Evolutionary conservation across 2,888 invertebrate species (phyloP).

Genomic region (Chymomyza caudatula): DNA sequence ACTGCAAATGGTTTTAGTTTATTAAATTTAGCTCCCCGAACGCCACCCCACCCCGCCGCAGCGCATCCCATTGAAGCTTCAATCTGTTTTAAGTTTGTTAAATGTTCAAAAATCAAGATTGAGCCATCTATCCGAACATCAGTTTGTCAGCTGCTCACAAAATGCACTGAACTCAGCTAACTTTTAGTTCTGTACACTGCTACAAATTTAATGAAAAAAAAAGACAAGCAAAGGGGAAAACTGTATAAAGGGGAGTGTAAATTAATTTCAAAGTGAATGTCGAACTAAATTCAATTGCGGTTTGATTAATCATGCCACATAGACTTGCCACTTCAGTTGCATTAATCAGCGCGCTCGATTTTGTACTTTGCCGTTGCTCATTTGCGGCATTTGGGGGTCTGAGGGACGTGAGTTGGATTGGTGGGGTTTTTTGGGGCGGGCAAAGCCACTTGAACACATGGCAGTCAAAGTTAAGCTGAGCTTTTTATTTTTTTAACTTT

Average conservation of each 20-base stretch:
- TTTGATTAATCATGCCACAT: constrained; percentile 61
- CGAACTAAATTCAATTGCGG: constrained; percentile 50
- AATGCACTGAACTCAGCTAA: constrained; percentile 17
- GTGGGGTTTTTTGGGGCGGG: neutral
- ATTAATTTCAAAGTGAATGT: constrained; percentile 47
- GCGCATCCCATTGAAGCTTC: constrained; percentile 6
- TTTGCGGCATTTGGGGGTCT: neutral
- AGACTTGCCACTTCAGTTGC: constrained; percentile 53
- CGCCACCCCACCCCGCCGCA: neutral
- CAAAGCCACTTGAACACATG: constrained; percentile 54
- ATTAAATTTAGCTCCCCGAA: constrained; percentile 54
- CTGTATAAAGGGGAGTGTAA: constrained; percentile 25
- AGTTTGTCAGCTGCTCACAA: neutral
- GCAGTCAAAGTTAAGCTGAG: constrained; percentile 54
- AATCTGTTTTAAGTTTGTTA: constrained; percentile 67
- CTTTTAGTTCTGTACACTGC: constrained; percentile 54
- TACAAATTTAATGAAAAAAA: constrained; percentile 11
- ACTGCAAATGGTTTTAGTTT: constrained; percentile 72
- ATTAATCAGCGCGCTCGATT: constrained; percentile 58
- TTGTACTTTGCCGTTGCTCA: constrained; percentile 22
- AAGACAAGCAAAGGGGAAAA: constrained; percentile 8
- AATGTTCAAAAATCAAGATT: constrained; percentile 59
- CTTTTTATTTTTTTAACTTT: neutral
- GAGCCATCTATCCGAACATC: constrained; percentile 5
- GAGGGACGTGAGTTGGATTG: neutral